phyloP scores from a whole-genome alignment of 2,113 vertebrate genomes.

The Corythoichthys intestinalis region DNA sequence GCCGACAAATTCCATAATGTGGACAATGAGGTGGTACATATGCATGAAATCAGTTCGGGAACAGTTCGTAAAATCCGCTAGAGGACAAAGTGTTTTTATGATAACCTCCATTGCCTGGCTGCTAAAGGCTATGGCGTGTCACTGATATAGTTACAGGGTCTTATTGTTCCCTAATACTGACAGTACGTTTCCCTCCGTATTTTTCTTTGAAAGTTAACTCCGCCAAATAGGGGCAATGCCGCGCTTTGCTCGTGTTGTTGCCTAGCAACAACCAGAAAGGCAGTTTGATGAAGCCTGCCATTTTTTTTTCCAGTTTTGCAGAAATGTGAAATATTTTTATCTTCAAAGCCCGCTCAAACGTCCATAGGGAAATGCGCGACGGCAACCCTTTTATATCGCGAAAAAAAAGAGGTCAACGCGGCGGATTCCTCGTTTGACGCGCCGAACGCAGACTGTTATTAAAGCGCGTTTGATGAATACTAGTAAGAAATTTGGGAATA shows the following conservation, averaged over 20 bases:
- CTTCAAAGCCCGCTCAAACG: constrained; percentile 31
- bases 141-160: background rate
- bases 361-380: constrained; percentile 21
- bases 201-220: constrained; percentile 28
- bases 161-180: background rate
- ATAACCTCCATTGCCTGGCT: background rate
- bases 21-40: background rate
- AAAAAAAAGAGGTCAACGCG: constrained; percentile 34
- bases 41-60: background rate
- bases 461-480: background rate
- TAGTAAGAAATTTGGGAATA: constrained; percentile 12
- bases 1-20: background rate
- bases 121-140: background rate
- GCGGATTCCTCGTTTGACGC: constrained; percentile 26
- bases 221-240: constrained; percentile 26
- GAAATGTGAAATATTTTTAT: constrained; percentile 47
- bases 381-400: background rate
- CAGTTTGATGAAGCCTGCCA: constrained; percentile 31
- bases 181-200: constrained; percentile 14
- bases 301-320: constrained; percentile 20
- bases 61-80: background rate
- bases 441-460: background rate
- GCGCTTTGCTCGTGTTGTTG: constrained; percentile 54
- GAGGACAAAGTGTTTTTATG: background rate
- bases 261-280: constrained; percentile 60